Conservation (phyloP, 53 echinoderm and acorn worm genomes). For the Paelopatides confundens region DNA sequence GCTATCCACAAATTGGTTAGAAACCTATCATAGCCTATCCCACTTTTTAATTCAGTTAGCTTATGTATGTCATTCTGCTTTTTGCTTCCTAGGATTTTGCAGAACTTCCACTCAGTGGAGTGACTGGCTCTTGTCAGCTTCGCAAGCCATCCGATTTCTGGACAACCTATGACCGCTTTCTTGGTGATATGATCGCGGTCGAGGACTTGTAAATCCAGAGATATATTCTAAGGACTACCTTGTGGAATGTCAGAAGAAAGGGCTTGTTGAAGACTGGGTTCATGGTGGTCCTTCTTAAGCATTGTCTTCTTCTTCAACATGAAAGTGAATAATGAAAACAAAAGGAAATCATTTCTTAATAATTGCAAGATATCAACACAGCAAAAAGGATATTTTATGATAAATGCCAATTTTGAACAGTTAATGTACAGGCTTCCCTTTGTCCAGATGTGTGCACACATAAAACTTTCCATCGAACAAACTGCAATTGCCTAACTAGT, state of each 20-base stretch:
- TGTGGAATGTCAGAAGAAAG: conserved; percentile 96
- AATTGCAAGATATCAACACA: too few relatives aligned
- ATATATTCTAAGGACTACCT: conserved; percentile 90
- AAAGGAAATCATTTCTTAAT: too few relatives aligned
- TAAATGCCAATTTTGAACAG: too few relatives aligned
- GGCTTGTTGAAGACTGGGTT: conserved; percentile 99
- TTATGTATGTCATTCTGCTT: conserved; percentile 99
- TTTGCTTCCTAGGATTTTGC: conserved; percentile 94
- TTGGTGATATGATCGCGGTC: conserved; percentile 98
- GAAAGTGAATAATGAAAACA: background rate
- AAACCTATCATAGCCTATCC: too few relatives aligned
- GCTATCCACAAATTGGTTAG: too few relatives aligned
- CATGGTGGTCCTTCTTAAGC: conserved; percentile 96
- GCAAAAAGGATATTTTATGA: too few relatives aligned
- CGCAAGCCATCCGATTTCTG: conserved; percentile 80
- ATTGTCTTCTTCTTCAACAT: conserved; percentile 97
- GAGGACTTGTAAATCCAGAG: conserved; percentile 97
- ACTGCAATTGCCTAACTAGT: too few relatives aligned
- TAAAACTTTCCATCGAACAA: too few relatives aligned
- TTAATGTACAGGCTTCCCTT: too few relatives aligned
- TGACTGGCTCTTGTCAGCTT: conserved; percentile 65
- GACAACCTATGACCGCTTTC: conserved; percentile 99
- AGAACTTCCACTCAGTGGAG: conserved; percentile 96
- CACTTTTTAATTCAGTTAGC: conserved; percentile 86
- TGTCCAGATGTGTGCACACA: too few relatives aligned